Base-by-base conservation (phyloP, 2,797 vertebrate genomes). In the Acestrorhynchus altus region DNA sequence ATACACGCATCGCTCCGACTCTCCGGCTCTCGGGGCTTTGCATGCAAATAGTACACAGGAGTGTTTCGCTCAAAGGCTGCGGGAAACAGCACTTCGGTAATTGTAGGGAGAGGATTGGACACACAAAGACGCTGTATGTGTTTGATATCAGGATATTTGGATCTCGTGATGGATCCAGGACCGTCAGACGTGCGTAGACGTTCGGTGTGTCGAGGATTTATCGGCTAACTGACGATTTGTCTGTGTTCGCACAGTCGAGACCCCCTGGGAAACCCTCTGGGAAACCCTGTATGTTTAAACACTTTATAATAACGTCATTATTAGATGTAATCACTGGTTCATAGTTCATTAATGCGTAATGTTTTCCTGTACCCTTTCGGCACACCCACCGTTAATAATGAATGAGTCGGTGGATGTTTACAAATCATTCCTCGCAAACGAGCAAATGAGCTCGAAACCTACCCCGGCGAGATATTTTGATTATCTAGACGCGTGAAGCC, bases 51-150 rank as follows among this genome's bases (percentile, higher is more conserved):
- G 42, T 28, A 46, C 40, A 64, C 78, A 77, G 81, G 63, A 79
- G 86, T 82, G 65, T 88, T 87, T 85, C 57, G 82, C 84, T 84
- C 79, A 54, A 84, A n/a, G n/a, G 24, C 4, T 10, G 9, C 4
- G 4, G 3, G 57, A 64, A 61, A 71, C 15, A 10, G 8, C 0
- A 1, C 13, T 26, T 3, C 35, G 6, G n/a, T 1, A n/a, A 26
- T 4, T 35, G 11, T 8, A 40, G 40, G 31, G 3, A 35, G 18
- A 60, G 28, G 2, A 31, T 6, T 31, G 31, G 15, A 7, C 24
- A 60, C 15, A 35, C 54, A 13, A 3, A 16, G 56, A 60, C n/a
- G n/a, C 31, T 35, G 31, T 35, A 6, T 35, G 31, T 63, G 10
- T 39, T 40, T 63, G 35, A 40, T 28, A 59, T 59, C 16, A 13